Evolutionary conservation across 92 coral and sea anemone species (phyloP).

Genomic region (Umimayanthus chanpuru): DNA sequence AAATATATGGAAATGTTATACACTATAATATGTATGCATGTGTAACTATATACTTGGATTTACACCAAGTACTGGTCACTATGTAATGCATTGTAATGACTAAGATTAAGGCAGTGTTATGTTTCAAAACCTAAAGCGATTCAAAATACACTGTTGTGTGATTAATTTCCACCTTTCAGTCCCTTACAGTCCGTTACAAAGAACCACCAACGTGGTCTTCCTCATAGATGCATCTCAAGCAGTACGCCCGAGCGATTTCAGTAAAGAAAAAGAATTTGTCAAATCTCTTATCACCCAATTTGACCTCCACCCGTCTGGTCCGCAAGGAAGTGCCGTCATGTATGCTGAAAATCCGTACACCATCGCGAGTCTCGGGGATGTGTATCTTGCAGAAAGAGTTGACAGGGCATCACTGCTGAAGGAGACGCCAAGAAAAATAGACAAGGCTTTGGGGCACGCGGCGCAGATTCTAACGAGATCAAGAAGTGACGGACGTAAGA

Average conservation of each 20-base stretch:
- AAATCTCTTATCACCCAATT: constrained; percentile 35
- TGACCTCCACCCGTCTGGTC: constrained; percentile 25
- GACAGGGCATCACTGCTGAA: constrained; percentile 63
- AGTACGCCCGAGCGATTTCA: constrained; percentile 54
- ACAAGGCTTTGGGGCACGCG: constrained; percentile 68
- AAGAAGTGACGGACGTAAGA: constrained; percentile 59
- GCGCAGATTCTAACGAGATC: constrained; percentile 51
- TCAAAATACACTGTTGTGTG: not conserved
- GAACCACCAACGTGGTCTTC: constrained; percentile 68
- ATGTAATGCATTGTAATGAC: not conserved
- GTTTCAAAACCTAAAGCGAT: not conserved
- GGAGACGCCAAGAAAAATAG: constrained; percentile 64
- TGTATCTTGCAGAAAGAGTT: constrained; percentile 27
- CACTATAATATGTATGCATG: too few relatives aligned
- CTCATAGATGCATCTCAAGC: constrained; percentile 63
- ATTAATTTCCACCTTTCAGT: not conserved
- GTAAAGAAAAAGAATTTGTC: constrained; percentile 68
- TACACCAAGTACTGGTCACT: not conserved
- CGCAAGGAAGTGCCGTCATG: constrained; percentile 52
- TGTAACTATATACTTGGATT: too few relatives aligned
- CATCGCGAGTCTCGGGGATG: constrained; percentile 40
- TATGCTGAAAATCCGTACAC: constrained; percentile 66
- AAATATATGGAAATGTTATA: too few relatives aligned
- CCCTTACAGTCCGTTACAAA: constrained; percentile 40
- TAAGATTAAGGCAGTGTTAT: not conserved